phyloP scores from a whole-genome alignment of 2,113 vertebrate species.

The Erythrolamprus reginae region DNA sequence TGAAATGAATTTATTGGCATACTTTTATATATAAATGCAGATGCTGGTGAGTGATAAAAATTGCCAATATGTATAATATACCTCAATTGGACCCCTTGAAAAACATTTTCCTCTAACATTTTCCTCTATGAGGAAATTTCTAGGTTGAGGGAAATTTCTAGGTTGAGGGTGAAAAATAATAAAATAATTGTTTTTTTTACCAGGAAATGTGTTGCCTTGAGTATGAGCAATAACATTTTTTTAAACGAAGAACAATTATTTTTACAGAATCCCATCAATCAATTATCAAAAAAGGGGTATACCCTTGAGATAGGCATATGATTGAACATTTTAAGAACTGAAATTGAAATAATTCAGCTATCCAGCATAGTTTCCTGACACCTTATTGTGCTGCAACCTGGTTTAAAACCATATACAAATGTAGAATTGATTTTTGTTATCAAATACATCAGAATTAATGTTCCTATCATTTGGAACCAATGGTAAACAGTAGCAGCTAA shows the following conservation, averaged over 20 bases:
- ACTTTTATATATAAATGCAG: background rate
- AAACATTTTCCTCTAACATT: background rate
- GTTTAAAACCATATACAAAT: background rate
- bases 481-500: background rate
- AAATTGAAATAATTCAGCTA: background rate
- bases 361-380: background rate
- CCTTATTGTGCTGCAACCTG: background rate
- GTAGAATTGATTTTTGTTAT: background rate
- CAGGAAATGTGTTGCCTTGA: background rate
- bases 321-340: background rate
- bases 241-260: background rate
- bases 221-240: background rate
- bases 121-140: background rate
- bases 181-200: background rate
- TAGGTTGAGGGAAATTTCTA: background rate
- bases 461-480: background rate
- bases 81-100: background rate
- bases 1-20: background rate
- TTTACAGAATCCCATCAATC: background rate
- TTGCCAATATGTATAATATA: background rate
- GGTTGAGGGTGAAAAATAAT: background rate
- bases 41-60: background rate
- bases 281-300: background rate
- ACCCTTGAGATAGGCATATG: background rate
- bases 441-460: background rate